A percentile compares a stretch with the other conserved stretches of the same genome.
These are phyloP conservation scores for Lasioglossum vierecki DNA, from an alignment of 2,888 invertebrate genomes.

Conservation along the genomic window DNA sequence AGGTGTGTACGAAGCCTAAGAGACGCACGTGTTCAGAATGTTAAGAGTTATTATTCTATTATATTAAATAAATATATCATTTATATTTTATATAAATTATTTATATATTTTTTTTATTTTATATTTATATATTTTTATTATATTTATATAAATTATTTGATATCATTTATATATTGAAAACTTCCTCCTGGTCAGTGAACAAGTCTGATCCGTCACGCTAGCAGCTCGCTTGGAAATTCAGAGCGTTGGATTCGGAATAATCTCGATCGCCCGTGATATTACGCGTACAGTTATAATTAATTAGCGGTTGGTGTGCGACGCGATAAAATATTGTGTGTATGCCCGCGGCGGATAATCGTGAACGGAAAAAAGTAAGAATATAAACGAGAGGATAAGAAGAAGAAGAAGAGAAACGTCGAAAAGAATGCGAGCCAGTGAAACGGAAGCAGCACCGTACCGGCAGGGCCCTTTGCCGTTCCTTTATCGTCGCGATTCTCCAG, in stretches of 20 bases:
- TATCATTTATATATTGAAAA: no score
- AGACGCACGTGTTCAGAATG: no score
- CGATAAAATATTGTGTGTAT: conserved; percentile 37
- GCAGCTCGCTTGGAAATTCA: conserved; percentile 23
- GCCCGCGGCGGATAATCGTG: conserved; percentile 23
- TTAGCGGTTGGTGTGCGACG: conserved; percentile 32
- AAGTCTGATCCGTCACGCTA: no score
- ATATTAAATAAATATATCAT: no score
- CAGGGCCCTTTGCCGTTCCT: not conserved
- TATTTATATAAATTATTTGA: no score
- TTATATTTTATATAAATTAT: no score
- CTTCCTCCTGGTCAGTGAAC: no score
- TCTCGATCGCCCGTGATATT: conserved; percentile 19
- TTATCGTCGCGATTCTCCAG: conserved; percentile 8
- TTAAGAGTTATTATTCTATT: no score
- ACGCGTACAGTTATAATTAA: conserved; percentile 45
- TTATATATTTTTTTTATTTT: no score
- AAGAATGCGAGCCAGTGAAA: conserved; percentile 7
- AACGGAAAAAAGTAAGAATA: not conserved
- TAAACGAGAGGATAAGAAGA: not conserved
- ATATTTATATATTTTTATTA: no score
- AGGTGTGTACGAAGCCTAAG: no score
- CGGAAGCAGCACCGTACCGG: conserved; percentile 6
- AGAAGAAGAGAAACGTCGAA: not conserved
- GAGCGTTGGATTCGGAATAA: conserved; percentile 25